phyloP scores from a whole-genome alignment of 2,113 vertebrate species.

The Probosciger aterrimus region DNA sequence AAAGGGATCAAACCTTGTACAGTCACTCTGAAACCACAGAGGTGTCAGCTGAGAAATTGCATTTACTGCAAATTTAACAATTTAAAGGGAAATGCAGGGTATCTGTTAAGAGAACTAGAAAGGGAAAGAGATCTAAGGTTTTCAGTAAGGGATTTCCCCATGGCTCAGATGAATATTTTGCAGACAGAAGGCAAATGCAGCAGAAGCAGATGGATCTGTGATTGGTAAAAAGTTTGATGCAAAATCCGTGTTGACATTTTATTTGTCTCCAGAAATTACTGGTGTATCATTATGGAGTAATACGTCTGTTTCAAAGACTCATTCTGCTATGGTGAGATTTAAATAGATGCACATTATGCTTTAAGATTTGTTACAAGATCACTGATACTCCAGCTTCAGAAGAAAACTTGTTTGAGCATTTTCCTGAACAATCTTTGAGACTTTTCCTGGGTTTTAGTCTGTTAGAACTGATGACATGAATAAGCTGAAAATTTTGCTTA shows the following conservation, averaged over 20 bases:
- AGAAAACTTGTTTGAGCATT: background rate
- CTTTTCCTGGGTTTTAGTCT: background rate
- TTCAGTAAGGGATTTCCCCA: background rate
- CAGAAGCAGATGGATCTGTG: background rate
- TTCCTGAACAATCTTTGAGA: background rate
- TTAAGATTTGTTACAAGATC: background rate
- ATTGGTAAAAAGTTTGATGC: background rate
- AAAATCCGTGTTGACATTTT: background rate
- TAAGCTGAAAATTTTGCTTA: background rate
- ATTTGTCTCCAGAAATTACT: background rate
- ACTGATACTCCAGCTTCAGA: background rate
- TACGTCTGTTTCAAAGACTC: background rate
- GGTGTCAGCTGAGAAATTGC: background rate
- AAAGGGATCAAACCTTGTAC: background rate
- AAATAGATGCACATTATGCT: background rate
- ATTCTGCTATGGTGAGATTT: background rate
- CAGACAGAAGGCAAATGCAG: background rate
- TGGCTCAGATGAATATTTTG: background rate
- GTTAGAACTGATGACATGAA: background rate
- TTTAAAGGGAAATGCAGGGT: background rate
- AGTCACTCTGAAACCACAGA: background rate
- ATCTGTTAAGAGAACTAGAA: background rate
- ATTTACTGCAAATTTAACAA: background rate
- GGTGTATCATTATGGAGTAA: background rate
- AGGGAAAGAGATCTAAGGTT: background rate